A percentile compares a stretch with the other conserved stretches of the same genome.
phyloP scores from a whole-genome alignment of 1,140 invertebrate genomes.

The Marisa cornuarietis region DNA sequence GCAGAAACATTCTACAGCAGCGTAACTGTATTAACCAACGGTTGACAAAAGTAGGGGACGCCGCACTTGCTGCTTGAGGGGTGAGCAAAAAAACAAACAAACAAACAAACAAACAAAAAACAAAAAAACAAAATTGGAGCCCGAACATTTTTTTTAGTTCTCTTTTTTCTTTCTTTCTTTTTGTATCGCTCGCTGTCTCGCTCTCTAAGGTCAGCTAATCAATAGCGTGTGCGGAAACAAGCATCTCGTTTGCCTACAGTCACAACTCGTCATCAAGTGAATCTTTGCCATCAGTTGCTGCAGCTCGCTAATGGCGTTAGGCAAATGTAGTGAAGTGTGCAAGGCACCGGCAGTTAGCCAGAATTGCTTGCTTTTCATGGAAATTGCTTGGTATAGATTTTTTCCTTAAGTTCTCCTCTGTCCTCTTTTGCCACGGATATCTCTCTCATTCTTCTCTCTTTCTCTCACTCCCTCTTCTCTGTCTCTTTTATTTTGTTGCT shows the following conservation, averaged over 20 bases:
- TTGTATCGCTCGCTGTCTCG: not conserved
- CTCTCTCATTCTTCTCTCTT: not conserved
- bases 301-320: not conserved
- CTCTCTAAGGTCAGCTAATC: not conserved
- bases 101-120: no score
- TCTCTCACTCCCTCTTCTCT: not conserved
- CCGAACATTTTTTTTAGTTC: not conserved
- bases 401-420: not conserved
- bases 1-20: no score
- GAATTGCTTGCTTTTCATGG: constrained; percentile 11
- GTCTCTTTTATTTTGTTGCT: not conserved
- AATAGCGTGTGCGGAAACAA: constrained; percentile 3
- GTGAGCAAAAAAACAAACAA: no score
- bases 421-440: not conserved
- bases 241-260: not conserved
- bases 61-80: no score
- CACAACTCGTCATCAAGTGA: not conserved
- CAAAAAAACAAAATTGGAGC: no score
- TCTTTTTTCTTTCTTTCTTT: not conserved
- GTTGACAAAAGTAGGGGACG: no score
- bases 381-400: constrained; percentile 7
- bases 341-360: not conserved
- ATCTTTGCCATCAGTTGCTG: not conserved
- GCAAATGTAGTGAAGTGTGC: constrained; percentile 5
- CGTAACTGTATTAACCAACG: no score